Base-by-base conservation (phyloP, 2,888 invertebrate species). In the Furcula furcula region DNA sequence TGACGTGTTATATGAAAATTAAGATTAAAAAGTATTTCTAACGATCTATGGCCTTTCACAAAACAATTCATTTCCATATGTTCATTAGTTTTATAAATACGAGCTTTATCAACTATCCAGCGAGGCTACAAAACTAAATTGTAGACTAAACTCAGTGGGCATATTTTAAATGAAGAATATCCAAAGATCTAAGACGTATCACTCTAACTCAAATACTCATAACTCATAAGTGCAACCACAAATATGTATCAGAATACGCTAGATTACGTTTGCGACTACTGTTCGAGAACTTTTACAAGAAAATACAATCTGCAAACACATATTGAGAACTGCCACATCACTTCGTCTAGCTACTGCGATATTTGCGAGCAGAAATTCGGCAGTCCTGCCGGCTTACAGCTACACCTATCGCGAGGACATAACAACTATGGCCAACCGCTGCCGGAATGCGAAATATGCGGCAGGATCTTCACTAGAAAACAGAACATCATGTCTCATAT, bases 381-480 rank as follows among this genome's bases (percentile, higher is more conserved):
- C 1, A 82, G 74, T 20, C 72, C 77, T 0, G 65, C 69, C 0
- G 82, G 79, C 0, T 34, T 85, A 1, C 68, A 75, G 3, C 52
- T 69, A 0, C 85, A 86, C 20, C 16, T 78, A 0, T 53, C 57
- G 0, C 38, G 77, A 2, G 85, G 85, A 0, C 85, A 86, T 36
- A 86, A 86, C 21, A 55, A 67, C 0, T 60, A 61, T 10, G 52
- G 57, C 0, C 69, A 80, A 27, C 61, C 76, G 0, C 70, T 62
- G 4, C 85, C 86, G 0, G 84, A 86, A 46, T 86, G 85, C 14
- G 84, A 85, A 13, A 20, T 80, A 0, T 86, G 85, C 13, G 84
- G 85, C 0, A 46, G 80, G 4, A 72, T 80, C 0, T 85, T 85
- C 20, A 76, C 76, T 0, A 64, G 85, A 33, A 84, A 80, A 53